These are phyloP conservation scores for Danio rerio DNA, from an alignment of 2,113 vertebrate genomes.

Conservation along the genomic window GRCz12tu NC_133196.1:11001001-11001500, in stretches of 20 bases:
- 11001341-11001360: neutral
- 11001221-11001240: constrained; percentile 52
- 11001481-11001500: too few relatives aligned
- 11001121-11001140: constrained; percentile 53
- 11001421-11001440: too few relatives aligned
- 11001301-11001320: neutral
- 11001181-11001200: constrained; percentile 61
- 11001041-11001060: constrained; percentile 53
- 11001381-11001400: too few relatives aligned
- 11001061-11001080: constrained; percentile 56
- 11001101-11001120: constrained; percentile 22
- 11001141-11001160: constrained; percentile 57
- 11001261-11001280: neutral
- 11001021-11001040: neutral
- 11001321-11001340: neutral
- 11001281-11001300: neutral
- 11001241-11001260: constrained; percentile 16
- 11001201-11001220: constrained; percentile 57
- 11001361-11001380: too few relatives aligned
- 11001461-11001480: too few relatives aligned
- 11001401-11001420: too few relatives aligned
- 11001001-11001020: constrained; percentile 15
- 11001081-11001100: constrained; percentile 56
- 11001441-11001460: too few relatives aligned
- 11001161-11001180: constrained; percentile 46